Evolutionary conservation across 2,113 vertebrate genomes (phyloP).

Genomic region (Scalopus aquaticus): DNA sequence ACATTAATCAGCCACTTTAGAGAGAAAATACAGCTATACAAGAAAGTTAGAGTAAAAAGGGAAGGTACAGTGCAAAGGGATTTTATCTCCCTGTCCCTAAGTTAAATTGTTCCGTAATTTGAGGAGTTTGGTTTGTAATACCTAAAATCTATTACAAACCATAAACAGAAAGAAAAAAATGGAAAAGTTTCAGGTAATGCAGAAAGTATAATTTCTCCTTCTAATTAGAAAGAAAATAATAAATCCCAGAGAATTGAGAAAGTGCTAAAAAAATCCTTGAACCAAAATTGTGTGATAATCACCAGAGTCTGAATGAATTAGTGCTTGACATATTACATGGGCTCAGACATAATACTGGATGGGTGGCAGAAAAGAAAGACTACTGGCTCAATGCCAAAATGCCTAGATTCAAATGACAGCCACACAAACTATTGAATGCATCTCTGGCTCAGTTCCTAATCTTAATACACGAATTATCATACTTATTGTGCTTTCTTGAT

Average conservation of each 20-base stretch:
- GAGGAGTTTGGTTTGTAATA: not conserved
- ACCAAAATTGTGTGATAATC: not conserved
- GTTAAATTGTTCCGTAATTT: not conserved
- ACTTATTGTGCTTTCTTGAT: not conserved
- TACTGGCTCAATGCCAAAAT: not conserved
- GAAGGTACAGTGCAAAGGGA: not conserved
- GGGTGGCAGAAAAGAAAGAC: not conserved
- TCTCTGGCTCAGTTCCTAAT: not conserved
- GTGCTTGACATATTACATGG: not conserved
- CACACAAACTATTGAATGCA: not conserved
- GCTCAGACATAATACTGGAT: not conserved
- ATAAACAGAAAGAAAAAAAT: not conserved
- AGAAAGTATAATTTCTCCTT: not conserved
- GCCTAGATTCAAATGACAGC: not conserved
- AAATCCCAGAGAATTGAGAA: not conserved
- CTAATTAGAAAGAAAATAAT: not conserved
- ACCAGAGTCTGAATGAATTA: not conserved
- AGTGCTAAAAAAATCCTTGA: not conserved
- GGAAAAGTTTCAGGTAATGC: not conserved
- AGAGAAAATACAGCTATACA: not conserved
- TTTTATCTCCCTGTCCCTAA: not conserved
- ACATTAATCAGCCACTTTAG: not conserved
- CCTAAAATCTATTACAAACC: slow-evolving; percentile 36
- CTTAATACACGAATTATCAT: not conserved
- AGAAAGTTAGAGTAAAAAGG: not conserved